Conservation (phyloP, 1,140 invertebrate genomes). For the Eurytemora carolleeae region DNA sequence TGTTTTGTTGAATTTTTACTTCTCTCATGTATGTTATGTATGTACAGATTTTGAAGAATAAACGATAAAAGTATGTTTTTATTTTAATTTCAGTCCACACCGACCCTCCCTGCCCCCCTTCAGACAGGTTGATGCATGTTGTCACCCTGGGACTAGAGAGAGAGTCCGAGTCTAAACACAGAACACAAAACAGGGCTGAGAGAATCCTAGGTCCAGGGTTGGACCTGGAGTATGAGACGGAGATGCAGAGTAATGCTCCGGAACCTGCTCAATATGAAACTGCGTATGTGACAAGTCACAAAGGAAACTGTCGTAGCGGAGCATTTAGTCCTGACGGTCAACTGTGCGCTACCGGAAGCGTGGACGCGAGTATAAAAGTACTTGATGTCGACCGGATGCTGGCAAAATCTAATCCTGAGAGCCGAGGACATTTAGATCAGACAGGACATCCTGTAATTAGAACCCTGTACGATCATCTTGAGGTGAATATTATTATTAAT, state of each 20-base stretch:
- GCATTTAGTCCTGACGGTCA: slow-evolving; percentile 86
- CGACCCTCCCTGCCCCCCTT: slow-evolving; percentile 79
- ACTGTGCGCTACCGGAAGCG: slow-evolving; percentile 90
- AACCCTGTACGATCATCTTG: slow-evolving; percentile 93
- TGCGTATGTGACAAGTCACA: slow-evolving; percentile 95
- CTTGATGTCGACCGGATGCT: slow-evolving; percentile 94
- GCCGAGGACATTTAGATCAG: slow-evolving; percentile 48
- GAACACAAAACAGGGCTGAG: not conserved
- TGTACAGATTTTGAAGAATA: too few relatives aligned
- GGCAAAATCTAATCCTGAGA: slow-evolving; percentile 72
- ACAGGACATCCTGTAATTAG: slow-evolving; percentile 93
- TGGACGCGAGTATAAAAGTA: slow-evolving; percentile 96
- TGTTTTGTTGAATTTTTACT: too few relatives aligned
- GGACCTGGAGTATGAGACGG: slow-evolving; percentile 82
- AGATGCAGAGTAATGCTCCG: slow-evolving; percentile 64
- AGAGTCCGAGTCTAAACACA: slow-evolving; percentile 37
- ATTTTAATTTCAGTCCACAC: slow-evolving; percentile 63
- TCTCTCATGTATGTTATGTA: too few relatives aligned
- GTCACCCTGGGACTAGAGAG: slow-evolving; percentile 64
- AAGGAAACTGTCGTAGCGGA: slow-evolving; percentile 56
- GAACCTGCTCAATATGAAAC: slow-evolving; percentile 92
- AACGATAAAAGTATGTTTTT: slow-evolving; percentile 82
- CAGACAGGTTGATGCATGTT: slow-evolving; percentile 67
- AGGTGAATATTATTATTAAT: slow-evolving; percentile 27
- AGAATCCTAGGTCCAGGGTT: slow-evolving; percentile 32